Conservation (phyloP, 2,797 vertebrate species). For the Valencia hispanica region DNA sequence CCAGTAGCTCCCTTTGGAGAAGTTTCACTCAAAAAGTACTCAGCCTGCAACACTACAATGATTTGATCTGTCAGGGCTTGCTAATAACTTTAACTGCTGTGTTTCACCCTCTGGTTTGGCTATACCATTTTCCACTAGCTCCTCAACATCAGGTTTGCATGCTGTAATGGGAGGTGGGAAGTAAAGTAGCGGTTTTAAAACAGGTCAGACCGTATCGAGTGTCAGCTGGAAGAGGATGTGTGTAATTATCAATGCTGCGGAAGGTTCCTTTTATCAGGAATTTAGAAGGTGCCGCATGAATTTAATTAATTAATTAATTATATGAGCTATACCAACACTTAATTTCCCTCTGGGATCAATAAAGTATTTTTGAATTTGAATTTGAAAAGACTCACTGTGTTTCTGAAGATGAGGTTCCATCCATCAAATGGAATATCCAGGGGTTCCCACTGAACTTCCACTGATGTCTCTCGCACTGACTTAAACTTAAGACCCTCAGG, state of each 20-base stretch:
- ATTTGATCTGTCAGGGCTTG: constrained; percentile 54
- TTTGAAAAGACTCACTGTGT: constrained; percentile 86
- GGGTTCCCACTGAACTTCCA: constrained; percentile 97
- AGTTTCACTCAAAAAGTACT: constrained; percentile 53
- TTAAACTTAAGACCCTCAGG: constrained; percentile 97
- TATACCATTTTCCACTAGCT: constrained; percentile 63
- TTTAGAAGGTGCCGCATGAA: not conserved
- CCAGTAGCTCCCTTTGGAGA: constrained; percentile 50
- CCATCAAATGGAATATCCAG: constrained; percentile 92
- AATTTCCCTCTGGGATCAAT: too few species aligned
- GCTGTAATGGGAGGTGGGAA: constrained; percentile 33
- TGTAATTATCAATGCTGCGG: not conserved
- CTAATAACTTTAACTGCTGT: constrained; percentile 55
- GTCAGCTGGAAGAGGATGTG: not conserved
- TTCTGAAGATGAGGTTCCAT: constrained; percentile 96
- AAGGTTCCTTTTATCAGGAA: not conserved
- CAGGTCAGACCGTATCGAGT: constrained; percentile 27
- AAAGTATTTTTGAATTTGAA: too few species aligned
- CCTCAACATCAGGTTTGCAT: constrained; percentile 29
- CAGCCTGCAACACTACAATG: constrained; percentile 55
- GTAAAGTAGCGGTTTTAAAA: constrained; percentile 30
- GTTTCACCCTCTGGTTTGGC: constrained; percentile 47
- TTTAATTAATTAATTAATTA: too few species aligned
- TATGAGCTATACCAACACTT: too few species aligned
- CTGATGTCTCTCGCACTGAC: constrained; percentile 91